A percentile compares a stretch with the other conserved stretches of the same genome.
These are phyloP conservation scores for Halictus rubicundus DNA, from an alignment of 1,140 invertebrate species.

Conservation along the genomic window DNA sequence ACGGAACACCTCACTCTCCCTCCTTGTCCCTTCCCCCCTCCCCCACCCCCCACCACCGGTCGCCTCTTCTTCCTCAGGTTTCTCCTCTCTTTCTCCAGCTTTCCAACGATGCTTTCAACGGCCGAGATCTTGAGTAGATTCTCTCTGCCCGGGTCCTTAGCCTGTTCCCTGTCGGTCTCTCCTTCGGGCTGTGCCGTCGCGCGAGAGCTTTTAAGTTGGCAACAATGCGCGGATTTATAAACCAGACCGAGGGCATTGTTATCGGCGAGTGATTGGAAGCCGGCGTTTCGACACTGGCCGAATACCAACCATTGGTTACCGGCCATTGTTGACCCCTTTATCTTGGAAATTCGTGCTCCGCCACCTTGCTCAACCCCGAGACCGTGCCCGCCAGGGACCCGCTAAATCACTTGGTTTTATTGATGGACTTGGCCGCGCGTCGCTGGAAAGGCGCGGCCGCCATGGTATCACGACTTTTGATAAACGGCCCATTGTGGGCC, in stretches of 20 bases:
- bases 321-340: constrained; percentile 73
- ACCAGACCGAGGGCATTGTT: constrained; percentile 72
- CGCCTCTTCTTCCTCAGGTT: constrained; percentile 12
- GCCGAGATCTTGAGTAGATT: constrained; percentile 55
- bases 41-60: background rate
- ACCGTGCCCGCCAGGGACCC: constrained; percentile 45
- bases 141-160: constrained; percentile 46
- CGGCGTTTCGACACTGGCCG: constrained; percentile 72
- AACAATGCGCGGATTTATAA: constrained; percentile 77
- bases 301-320: constrained; percentile 74
- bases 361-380: constrained; percentile 44
- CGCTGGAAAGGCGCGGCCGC: constrained; percentile 50
- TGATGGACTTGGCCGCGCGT: constrained; percentile 63
- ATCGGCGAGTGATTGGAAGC: constrained; percentile 74
- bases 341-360: constrained; percentile 71
- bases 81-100: constrained; percentile 46
- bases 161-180: constrained; percentile 6
- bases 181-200: constrained; percentile 24
- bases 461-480: constrained; percentile 64
- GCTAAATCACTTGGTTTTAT: constrained; percentile 74
- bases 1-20: constrained; percentile 1
- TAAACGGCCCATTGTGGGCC: constrained; percentile 72
- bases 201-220: constrained; percentile 74
- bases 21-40: background rate
- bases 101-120: constrained; percentile 56